Percentiles rank a stretch among this genome's conserved stretches.
These are phyloP conservation scores for Brachionus plicatilis DNA, from an alignment of 1,140 invertebrate genomes.

Conservation along the genomic window DNA sequence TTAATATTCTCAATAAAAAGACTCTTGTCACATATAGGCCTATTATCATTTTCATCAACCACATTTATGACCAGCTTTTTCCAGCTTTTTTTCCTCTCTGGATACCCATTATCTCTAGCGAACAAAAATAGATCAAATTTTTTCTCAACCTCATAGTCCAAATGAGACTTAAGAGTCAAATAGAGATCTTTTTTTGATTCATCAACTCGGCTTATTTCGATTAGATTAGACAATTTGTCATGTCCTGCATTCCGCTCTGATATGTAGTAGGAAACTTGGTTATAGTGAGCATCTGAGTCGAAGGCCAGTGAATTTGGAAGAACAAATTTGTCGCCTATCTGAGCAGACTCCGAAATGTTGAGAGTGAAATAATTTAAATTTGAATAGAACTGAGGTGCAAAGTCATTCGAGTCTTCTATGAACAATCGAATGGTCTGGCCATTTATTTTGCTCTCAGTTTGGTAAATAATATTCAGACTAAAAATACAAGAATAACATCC, in stretches of 20 bases:
- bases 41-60: slow-evolving; percentile 30
- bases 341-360: slow-evolving; percentile 13
- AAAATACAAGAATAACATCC: slow-evolving; percentile 3
- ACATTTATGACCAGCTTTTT: slow-evolving; percentile 5
- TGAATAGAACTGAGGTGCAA: background rate
- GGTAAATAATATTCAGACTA: slow-evolving; percentile 33
- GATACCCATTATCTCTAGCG: slow-evolving; percentile 18
- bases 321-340: slow-evolving; percentile 22
- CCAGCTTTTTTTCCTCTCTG: background rate
- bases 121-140: slow-evolving; percentile 14
- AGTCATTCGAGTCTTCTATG: slow-evolving; percentile 22
- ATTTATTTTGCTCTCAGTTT: slow-evolving; percentile 20
- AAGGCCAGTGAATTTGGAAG: background rate
- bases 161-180: background rate
- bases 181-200: background rate
- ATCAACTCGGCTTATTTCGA: background rate
- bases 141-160: background rate
- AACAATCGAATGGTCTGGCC: slow-evolving; percentile 17
- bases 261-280: slow-evolving; percentile 16
- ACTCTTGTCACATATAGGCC: slow-evolving; percentile 28
- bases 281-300: slow-evolving; percentile 21
- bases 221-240: background rate
- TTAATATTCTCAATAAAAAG: slow-evolving; percentile 1
- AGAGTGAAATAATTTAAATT: background rate
- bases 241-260: background rate